Conservation (phyloP, 2,113 vertebrate species). For the cattle (Bos taurus) region DNA sequence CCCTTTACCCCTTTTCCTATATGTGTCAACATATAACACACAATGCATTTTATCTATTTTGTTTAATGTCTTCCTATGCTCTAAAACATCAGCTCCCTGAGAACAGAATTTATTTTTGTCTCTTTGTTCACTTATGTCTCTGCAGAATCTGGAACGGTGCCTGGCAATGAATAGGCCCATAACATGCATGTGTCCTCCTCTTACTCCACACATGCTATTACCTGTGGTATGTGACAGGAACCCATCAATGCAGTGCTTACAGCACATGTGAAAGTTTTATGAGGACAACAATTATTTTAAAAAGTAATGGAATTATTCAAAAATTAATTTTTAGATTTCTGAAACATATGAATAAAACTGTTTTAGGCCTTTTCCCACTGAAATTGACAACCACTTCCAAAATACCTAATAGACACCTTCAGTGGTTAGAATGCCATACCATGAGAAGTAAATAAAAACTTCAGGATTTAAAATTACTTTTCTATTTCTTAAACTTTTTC, state of each 20-base stretch:
- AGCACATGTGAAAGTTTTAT: not conserved
- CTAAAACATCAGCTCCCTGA: not conserved
- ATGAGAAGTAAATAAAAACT: not conserved
- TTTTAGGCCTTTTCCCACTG: not conserved
- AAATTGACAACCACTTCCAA: conserved; percentile 22
- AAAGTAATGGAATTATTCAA: not conserved
- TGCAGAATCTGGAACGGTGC: not conserved
- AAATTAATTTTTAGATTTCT: not conserved
- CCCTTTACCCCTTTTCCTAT: not conserved
- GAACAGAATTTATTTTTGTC: not conserved
- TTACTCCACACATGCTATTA: not conserved
- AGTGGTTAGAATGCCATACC: not conserved
- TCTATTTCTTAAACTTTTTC: not conserved
- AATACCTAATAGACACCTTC: not conserved
- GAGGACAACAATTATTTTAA: not conserved
- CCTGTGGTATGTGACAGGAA: not conserved
- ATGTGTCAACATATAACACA: not conserved
- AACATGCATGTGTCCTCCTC: not conserved
- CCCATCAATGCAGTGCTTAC: not conserved
- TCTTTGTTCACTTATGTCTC: not conserved
- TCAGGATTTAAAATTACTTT: not conserved
- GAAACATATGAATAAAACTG: not conserved
- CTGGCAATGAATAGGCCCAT: not conserved
- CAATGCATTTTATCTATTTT: not conserved
- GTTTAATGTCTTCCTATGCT: not conserved